Evolutionary conservation across 2,113 vertebrate species (phyloP).

Genomic region (Nothocercus nigrocapillus): DNA sequence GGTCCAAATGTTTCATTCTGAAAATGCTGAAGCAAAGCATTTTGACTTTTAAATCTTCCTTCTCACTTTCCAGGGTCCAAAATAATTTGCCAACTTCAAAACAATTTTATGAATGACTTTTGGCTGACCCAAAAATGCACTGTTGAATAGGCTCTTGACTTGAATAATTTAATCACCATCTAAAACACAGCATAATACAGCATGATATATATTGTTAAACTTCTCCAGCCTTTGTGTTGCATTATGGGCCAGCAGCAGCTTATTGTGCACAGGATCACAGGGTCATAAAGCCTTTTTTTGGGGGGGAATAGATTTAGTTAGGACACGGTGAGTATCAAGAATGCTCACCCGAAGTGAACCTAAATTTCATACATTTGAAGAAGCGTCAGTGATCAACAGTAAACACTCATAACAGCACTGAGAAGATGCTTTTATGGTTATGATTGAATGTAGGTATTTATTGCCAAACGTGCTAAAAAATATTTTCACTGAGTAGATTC

Average conservation of each 20-base stretch:
- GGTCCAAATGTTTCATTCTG: background rate
- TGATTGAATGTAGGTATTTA: background rate
- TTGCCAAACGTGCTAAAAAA: background rate
- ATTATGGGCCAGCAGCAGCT: accelerated
- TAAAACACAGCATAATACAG: background rate
- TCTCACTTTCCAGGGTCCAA: background rate
- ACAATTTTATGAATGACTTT: background rate
- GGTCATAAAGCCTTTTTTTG: background rate
- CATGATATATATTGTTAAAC: accelerated
- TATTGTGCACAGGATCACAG: background rate
- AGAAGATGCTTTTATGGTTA: background rate
- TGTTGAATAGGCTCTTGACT: background rate
- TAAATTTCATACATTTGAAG: background rate
- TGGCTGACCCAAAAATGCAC: background rate
- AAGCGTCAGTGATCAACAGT: background rate
- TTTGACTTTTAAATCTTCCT: background rate
- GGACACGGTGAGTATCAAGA: background rate
- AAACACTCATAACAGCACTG: background rate
- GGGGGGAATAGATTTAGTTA: background rate
- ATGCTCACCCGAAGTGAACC: background rate
- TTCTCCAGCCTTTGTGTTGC: background rate
- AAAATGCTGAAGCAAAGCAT: background rate
- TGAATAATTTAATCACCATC: background rate
- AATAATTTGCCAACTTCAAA: background rate
- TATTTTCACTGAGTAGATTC: slow-evolving; percentile 22